phyloP scores from a whole-genome alignment of 2,797 vertebrate genomes.

The Falco rusticolus region DNA sequence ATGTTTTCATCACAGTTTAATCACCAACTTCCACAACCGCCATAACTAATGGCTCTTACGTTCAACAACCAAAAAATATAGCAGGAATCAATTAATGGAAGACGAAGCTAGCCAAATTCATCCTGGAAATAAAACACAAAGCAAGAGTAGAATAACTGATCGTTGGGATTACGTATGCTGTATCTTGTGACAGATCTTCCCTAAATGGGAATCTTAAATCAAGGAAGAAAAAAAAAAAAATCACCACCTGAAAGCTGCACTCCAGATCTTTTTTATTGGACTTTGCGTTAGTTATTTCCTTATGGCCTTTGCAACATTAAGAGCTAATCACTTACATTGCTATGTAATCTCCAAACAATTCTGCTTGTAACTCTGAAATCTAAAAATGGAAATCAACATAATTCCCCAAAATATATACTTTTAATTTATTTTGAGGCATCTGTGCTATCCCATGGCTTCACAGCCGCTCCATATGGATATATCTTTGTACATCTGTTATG shows the following conservation, averaged over 20 bases:
- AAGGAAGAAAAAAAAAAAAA: neutral
- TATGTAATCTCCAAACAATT: neutral
- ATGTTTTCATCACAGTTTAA: slow-evolving; percentile 17
- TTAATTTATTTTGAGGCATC: neutral
- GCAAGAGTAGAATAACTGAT: neutral
- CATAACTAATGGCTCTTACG: neutral
- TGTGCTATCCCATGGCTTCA: neutral
- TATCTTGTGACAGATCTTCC: neutral
- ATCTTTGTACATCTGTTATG: neutral
- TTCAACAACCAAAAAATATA: neutral
- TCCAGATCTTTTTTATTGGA: neutral
- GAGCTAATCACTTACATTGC: neutral
- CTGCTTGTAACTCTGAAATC: neutral
- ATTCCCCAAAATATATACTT: neutral
- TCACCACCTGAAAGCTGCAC: neutral
- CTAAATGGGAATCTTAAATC: neutral
- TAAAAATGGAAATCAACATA: neutral
- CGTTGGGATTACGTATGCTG: accelerated
- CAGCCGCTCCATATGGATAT: neutral
- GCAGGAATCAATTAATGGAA: neutral
- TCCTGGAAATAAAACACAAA: neutral
- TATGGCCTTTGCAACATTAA: neutral
- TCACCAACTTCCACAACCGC: neutral
- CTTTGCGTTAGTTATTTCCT: neutral
- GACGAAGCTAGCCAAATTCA: neutral